Evolutionary conservation across 2,888 invertebrate species (phyloP), one percentile per base, ranked within the genome.

Genomic region (Eubasilissa splendida): DNA sequence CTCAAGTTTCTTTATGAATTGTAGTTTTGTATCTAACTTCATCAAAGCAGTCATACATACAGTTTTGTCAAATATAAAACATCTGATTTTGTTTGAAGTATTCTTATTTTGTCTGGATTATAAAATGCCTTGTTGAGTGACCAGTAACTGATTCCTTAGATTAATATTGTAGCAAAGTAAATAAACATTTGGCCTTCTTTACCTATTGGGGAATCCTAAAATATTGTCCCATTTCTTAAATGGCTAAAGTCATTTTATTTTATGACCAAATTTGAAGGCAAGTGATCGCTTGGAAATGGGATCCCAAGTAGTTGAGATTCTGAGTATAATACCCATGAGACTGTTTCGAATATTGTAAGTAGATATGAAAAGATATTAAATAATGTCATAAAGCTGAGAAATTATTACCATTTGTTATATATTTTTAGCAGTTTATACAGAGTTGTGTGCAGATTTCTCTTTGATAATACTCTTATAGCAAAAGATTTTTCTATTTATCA

Each of bases 181-280:
- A 53, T 22, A 53, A 71, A 71, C 71, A 53, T 71, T 71, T 71
- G 71, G 71, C 71, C 71, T 71, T 71, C 54, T 53, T 68, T 14
- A 50, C 33, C 52, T 52, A 68, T 68, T 68, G 52, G 68, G 52
- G 50, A 68, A 68, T 52, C 14, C 14, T 52, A 14, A 42, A 14
- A 42, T 42, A 63, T 31, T 12, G 33, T 63, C 63, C 63, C 31
- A 33, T 63, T 63, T 33, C 63, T 33, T 63, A 63, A 63, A 63
- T 63, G 63, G 63, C 63, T 63, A 0, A 33, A 63, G 63, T 63
- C 63, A 63, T 63, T 63, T 63, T 11, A 33, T 63, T 63, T 63
- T 63, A 63, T 8, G 63, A 63, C 63, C 63, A 63, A 63, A 63
- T 63, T 22, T 63, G 63, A n/a, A 63, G 42, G 31, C 42, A 33